phyloP scores from a whole-genome alignment of 2,797 vertebrate genomes.

The Rhinella marina region DNA sequence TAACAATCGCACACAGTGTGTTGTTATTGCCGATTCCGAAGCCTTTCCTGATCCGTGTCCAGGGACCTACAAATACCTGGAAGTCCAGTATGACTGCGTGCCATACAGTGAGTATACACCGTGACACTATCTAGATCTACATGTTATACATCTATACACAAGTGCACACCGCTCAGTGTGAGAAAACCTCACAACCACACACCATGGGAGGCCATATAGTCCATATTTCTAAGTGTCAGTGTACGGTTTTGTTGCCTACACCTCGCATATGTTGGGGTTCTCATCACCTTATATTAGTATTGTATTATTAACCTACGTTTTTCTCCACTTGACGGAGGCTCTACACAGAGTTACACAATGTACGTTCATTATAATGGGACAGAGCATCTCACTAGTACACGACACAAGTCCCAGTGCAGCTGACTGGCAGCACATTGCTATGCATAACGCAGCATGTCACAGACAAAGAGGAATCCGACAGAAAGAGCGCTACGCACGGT shows the following conservation, averaged over 20 bases:
- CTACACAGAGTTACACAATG: not conserved
- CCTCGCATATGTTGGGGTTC: not conserved
- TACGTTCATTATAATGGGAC: not conserved
- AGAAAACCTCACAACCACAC: not conserved
- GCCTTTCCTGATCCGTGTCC: slow-evolving; percentile 93
- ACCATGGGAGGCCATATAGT: not conserved
- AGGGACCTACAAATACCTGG: slow-evolving; percentile 94
- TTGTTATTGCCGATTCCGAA: slow-evolving; percentile 89
- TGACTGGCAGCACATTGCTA: not conserved
- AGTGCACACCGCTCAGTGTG: no score
- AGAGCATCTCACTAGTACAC: not conserved
- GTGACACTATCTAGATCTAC: slow-evolving; percentile 20
- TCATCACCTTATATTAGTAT: not conserved
- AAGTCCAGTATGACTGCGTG: slow-evolving; percentile 95
- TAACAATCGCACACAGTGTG: slow-evolving; percentile 93
- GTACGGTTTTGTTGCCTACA: not conserved
- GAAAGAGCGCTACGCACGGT: not conserved
- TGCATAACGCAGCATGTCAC: not conserved
- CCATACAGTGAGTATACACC: slow-evolving; percentile 90
- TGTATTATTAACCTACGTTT: not conserved
- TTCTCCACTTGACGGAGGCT: not conserved
- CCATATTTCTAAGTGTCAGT: not conserved
- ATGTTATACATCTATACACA: not conserved
- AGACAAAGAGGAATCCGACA: not conserved
- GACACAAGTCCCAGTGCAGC: slow-evolving; percentile 16